Conservation (phyloP, 2,888 invertebrate species). For the Aphrophora alni region DNA sequence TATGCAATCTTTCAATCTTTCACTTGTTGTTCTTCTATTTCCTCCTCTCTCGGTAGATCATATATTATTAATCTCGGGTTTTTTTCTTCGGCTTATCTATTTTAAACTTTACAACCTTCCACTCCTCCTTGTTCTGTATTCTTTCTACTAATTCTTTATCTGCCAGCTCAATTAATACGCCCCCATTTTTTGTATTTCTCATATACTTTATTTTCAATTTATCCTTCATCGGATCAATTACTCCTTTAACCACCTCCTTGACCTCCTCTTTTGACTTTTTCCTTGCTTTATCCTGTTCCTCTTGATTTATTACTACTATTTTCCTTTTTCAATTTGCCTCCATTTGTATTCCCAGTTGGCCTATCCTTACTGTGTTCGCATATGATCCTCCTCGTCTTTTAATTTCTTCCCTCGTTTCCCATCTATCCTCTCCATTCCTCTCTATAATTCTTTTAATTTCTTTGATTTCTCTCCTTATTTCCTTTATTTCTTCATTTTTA, state of each 20-base stretch:
- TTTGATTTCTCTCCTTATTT: too few species aligned
- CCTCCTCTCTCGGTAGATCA: not conserved
- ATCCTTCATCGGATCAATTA: not conserved
- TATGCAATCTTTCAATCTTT: too few species aligned
- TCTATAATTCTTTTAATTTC: too few species aligned
- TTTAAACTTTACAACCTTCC: not conserved
- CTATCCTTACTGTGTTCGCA: too few species aligned
- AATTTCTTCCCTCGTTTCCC: too few species aligned
- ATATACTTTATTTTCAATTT: not conserved
- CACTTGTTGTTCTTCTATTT: not conserved
- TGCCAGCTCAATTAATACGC: not conserved
- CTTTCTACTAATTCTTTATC: slow-evolving; percentile 9
- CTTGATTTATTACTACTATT: not conserved
- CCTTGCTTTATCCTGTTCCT: not conserved
- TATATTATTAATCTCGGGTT: not conserved
- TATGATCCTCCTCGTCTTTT: too few species aligned
- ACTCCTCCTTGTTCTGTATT: slow-evolving; percentile 9
- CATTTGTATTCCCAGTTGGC: too few species aligned
- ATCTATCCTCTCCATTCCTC: too few species aligned
- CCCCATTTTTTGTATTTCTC: slow-evolving; percentile 6
- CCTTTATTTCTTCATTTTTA: too few species aligned
- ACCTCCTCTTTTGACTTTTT: not conserved
- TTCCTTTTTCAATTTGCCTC: too few species aligned
- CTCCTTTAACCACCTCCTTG: not conserved
- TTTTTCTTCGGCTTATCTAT: not conserved